Conservation (phyloP, 2,113 vertebrate genomes). For the Amblyornis subalaris region DNA sequence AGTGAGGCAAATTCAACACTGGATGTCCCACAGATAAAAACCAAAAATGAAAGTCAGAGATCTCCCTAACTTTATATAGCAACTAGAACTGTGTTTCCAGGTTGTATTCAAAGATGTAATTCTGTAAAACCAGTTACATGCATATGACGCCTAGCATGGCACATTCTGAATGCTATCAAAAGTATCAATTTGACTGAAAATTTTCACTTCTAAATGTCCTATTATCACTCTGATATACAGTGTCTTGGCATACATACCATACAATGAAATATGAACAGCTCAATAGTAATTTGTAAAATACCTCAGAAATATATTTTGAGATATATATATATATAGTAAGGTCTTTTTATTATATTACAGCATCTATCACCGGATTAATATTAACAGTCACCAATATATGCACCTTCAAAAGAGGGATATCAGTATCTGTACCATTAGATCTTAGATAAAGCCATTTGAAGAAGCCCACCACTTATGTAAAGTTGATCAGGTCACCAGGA, state of each 20-base stretch:
- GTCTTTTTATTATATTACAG: not conserved
- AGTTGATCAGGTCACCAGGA: not conserved
- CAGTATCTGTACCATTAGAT: not conserved
- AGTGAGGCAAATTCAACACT: not conserved
- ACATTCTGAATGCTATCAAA: not conserved
- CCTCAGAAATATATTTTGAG: not conserved
- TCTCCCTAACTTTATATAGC: not conserved
- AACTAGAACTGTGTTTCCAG: not conserved
- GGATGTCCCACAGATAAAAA: not conserved
- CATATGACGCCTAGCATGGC: not conserved
- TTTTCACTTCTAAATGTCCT: not conserved
- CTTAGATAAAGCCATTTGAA: not conserved
- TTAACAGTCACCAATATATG: not conserved
- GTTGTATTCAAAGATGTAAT: not conserved
- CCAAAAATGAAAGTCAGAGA: not conserved
- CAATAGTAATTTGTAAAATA: not conserved
- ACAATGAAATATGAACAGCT: not conserved
- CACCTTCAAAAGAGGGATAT: not conserved
- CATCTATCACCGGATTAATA: not conserved
- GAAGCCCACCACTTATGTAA: accelerated
- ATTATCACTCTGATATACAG: not conserved
- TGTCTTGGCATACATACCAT: not conserved
- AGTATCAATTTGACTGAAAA: not conserved
- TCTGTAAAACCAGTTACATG: not conserved
- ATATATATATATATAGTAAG: not conserved